These are phyloP conservation scores for Lamprotornis superbus DNA, from an alignment of 2,113 vertebrate species.

Conservation along the genomic window DNA sequence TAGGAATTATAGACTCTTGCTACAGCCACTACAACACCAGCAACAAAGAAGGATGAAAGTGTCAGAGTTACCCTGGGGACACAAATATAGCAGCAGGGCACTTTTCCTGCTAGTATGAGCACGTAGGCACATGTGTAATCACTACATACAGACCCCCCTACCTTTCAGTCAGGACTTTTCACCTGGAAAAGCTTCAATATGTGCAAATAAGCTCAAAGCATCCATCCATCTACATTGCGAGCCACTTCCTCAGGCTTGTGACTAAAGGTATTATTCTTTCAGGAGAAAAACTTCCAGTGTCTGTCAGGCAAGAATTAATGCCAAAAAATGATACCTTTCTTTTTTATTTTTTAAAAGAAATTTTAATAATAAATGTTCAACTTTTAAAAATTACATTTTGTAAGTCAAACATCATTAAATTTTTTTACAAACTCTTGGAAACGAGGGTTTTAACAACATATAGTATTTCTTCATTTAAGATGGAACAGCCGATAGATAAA, in stretches of 20 bases:
- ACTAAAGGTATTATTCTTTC: not conserved
- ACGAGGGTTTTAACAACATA: not conserved
- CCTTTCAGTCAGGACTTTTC: not conserved
- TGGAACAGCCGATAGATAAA: not conserved
- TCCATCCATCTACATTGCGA: not conserved
- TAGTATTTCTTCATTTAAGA: not conserved
- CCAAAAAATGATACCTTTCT: not conserved
- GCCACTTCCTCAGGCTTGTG: not conserved
- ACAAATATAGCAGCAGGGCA: not conserved
- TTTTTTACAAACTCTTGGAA: not conserved
- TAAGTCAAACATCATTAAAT: not conserved
- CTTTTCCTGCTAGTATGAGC: not conserved
- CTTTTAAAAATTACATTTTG: not conserved
- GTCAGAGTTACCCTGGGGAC: not conserved
- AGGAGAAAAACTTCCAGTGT: not conserved
- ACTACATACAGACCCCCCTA: not conserved
- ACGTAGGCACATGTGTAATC: not conserved
- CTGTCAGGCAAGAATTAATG: not conserved
- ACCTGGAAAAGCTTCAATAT: not conserved
- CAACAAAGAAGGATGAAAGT: not conserved
- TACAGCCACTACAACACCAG: not conserved
- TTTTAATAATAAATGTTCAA: slow-evolving; percentile 35
- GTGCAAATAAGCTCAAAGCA: not conserved
- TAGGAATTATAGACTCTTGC: not conserved
- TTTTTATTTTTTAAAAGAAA: not conserved